Evolutionary conservation across 2,888 invertebrate species (phyloP), one percentile per base, ranked within the genome.

Genomic region (Drosophila subquinaria): DNA sequence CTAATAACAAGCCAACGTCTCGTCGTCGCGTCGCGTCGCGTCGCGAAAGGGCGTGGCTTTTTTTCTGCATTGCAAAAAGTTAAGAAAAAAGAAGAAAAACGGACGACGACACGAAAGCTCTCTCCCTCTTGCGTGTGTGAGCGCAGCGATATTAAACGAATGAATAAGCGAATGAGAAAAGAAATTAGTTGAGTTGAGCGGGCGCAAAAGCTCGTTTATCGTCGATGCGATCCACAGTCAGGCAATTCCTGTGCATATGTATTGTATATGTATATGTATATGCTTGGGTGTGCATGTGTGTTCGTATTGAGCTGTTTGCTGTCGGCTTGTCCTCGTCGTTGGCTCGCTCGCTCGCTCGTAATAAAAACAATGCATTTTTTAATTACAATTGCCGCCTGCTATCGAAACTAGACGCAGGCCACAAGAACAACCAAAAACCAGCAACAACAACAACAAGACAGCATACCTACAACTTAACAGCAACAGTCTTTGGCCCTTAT

Each of bases 321-420:
- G n/a, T 53, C 53, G 42, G 8, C 35, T 45, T 48, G 59, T 48
- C 38, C 60, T 48, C 38, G 48, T 38, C 48, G 47, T 38, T 40
- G 52, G n/a, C 40, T 51, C 9, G 52, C 47, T 38, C 8, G 23
- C 61, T 36, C 3, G 23, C 61, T 36, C 27, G 63, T 45, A 66
- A 75, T 76, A 76, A 86, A 86, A 82, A 81, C 79, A 81, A 81
- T 82, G 81, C 83, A 79, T 63, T 80, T 75, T 82, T 79, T 79
- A 86, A 86, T 86, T 86, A 81, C 60, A 65, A 62, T 84, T 82
- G 82, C 82, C 77, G 82, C 70, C 75, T 75, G 82, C 75, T 78
- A 83, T 83, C 77, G 81, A 76, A 81, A 69, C 81, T 85, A 85
- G 81, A 76, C 66, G 64, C 68, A 75, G 77, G 65, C 66, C 72